Percentiles rank a stretch among this genome's conserved stretches.
These are phyloP conservation scores for Leptocoma aspasia DNA, from an alignment of 2,113 vertebrate species.

Conservation along the genomic window DNA sequence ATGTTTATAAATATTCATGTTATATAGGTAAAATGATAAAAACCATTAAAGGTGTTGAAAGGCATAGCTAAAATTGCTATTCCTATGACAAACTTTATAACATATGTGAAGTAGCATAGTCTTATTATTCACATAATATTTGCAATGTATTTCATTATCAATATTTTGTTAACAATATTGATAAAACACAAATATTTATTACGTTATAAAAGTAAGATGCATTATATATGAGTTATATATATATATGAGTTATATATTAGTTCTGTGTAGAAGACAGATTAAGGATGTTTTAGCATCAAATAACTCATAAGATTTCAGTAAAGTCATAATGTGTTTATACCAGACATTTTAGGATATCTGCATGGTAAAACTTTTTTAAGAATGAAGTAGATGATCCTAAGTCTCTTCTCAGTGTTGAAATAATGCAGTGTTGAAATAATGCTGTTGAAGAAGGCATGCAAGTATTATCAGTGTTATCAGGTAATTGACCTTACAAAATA, in stretches of 20 bases:
- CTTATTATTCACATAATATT: neutral
- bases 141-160: neutral
- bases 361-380: neutral
- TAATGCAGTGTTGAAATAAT: neutral
- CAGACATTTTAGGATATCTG: neutral
- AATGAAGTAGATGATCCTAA: neutral
- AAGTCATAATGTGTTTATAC: neutral
- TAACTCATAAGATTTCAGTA: neutral
- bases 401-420: neutral
- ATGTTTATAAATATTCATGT: neutral
- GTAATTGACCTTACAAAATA: neutral
- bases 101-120: neutral
- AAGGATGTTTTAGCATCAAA: neutral
- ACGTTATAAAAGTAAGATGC: neutral
- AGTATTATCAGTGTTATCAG: neutral
- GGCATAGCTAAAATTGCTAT: neutral
- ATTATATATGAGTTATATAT: neutral
- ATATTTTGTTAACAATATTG: neutral
- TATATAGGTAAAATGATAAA: neutral
- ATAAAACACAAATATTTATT: neutral
- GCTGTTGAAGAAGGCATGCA: neutral
- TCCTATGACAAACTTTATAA: neutral
- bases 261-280: neutral
- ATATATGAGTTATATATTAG: neutral
- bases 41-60: neutral